Evolutionary conservation across 2,888 invertebrate genomes (phyloP), one percentile per base, ranked within the genome.

Genomic region (Listrodromus nycthemerus): DNA sequence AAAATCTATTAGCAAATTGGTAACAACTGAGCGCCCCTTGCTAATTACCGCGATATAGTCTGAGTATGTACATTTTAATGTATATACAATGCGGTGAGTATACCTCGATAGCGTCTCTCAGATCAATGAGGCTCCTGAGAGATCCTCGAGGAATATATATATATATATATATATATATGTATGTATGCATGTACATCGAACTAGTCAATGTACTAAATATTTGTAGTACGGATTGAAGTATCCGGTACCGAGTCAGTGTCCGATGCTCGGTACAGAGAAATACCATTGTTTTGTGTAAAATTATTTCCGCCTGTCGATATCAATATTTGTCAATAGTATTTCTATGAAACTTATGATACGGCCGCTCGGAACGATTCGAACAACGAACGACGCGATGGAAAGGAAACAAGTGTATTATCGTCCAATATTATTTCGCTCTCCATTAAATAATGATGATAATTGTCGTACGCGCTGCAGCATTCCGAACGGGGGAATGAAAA

Each of bases 1-100:
- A 84, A 84, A 88, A 90, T 90, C 87, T 86, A 89, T 89, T 86
- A 89, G 87, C 86, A 87, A 89, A 89, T 89, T 88, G 87, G 87
- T 80, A 90, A 90, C 88, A 89, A 89, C 88, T 87, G 71, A 80
- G 73, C 4, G 73, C 10, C 85, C 80, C 65, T 75, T 61, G 86
- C 86, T 90, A 90, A 91, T 91, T 91, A 90, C 86, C 80, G 83
- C 74, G 16, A 70, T 58, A 71, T 19, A 70, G 69, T 71, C 48
- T 37, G 65, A 50, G 52, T 33, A 27, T 74, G 45, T 67, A 58
- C 21, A 45, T 48, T 24, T 7, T n/a, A 16, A n/a, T 50, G 19
- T 78, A 63, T 52, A 41, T 13, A n/a, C n/a, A 82, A 65, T 70
- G 65, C 63, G 69, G 45, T 2, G 37, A 1, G 48, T 55, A 19